phyloP scores from a whole-genome alignment of 2,797 vertebrate species.

The Gephyroberyx darwinii region DNA sequence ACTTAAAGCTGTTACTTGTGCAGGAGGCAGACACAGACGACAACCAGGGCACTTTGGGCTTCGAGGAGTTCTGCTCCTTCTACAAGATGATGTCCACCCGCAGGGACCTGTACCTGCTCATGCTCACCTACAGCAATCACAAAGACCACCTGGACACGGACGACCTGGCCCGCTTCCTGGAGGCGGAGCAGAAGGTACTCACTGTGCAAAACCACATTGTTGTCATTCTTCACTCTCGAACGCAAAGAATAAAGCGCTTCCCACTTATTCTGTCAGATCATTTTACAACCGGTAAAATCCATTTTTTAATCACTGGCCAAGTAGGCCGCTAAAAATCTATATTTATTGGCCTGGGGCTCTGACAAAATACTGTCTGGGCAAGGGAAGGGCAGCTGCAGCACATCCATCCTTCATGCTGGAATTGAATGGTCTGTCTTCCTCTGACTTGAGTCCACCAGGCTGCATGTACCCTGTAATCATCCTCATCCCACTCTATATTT shows the following conservation, averaged over 20 bases:
- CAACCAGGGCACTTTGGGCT: conserved; percentile 91
- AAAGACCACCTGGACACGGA: conserved; percentile 90
- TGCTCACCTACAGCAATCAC: conserved; percentile 97
- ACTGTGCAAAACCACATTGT: too few relatives aligned
- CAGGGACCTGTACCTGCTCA: conserved; percentile 93
- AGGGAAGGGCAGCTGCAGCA: background rate
- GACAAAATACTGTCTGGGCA: background rate
- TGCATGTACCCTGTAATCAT: too few relatives aligned
- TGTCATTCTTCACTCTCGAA: too few relatives aligned
- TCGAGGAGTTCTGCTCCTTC: conserved; percentile 98
- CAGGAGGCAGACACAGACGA: conserved; percentile 97
- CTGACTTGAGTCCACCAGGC: too few relatives aligned
- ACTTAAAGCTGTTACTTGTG: background rate
- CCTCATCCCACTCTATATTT: too few relatives aligned
- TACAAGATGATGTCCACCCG: conserved; percentile 99
- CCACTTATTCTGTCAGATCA: too few relatives aligned
- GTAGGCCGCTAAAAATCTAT: background rate
- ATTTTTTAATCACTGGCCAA: background rate
- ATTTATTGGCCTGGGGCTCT: background rate
- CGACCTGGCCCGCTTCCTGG: conserved; percentile 89
- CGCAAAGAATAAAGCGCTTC: too few relatives aligned
- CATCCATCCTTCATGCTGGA: too few relatives aligned
- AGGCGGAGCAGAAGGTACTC: conserved; percentile 93
- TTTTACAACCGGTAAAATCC: background rate
- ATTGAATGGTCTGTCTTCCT: background rate